phyloP scores from a whole-genome alignment of 2,797 vertebrate genomes.

The Hyperoplus immaculatus region DNA sequence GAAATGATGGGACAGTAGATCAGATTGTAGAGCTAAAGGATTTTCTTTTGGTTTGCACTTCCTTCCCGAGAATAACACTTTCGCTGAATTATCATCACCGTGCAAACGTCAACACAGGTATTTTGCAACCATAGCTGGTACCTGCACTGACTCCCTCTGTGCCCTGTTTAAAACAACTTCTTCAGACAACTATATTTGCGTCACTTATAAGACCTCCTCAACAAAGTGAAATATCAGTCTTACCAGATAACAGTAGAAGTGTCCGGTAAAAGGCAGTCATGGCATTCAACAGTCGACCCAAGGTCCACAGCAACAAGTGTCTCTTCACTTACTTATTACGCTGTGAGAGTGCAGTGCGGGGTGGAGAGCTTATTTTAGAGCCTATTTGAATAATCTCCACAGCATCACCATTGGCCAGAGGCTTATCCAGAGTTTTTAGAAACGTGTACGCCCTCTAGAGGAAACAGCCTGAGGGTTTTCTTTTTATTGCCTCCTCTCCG shows the following conservation, averaged over 20 bases:
- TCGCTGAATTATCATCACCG: neutral
- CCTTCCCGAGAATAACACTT: neutral
- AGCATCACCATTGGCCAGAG: conserved; percentile 72
- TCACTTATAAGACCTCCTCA: neutral
- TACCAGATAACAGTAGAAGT: conserved; percentile 83
- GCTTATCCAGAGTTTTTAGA: conserved; percentile 60
- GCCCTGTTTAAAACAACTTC: neutral
- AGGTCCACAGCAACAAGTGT: conserved; percentile 39
- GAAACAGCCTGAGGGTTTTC: conserved; percentile 8
- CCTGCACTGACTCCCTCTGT: conserved; percentile 1
- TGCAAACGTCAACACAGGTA: conserved; percentile 11
- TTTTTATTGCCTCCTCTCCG: neutral
- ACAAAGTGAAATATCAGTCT: conserved; percentile 51
- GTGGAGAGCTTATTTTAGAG: conserved; percentile 75
- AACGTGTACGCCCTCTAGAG: conserved; percentile 56
- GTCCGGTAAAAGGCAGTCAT: conserved; percentile 75
- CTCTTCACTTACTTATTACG: conserved; percentile 31
- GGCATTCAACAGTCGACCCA: conserved; percentile 55
- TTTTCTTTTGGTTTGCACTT: neutral
- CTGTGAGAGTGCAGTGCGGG: conserved; percentile 43
- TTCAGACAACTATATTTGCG: neutral
- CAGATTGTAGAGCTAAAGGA: neutral
- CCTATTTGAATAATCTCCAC: conserved; percentile 74
- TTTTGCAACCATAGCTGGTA: neutral
- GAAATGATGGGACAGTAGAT: neutral